Conservation (phyloP, 1,140 invertebrate species). For the Danaus melanippus region DNA sequence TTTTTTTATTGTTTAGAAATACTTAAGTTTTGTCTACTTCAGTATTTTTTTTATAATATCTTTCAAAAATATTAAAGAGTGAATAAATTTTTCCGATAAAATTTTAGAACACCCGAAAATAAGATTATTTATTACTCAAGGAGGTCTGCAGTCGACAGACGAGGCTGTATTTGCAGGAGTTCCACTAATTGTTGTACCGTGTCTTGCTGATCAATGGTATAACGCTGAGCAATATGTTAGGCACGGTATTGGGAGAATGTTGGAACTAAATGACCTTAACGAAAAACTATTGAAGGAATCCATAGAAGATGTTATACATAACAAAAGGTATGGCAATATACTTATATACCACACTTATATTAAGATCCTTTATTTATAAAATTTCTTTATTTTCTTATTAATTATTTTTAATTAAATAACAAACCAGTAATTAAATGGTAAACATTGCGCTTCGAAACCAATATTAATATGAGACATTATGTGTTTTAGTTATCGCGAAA, state of each 20-base stretch:
- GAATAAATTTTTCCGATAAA: slow-evolving; percentile 7
- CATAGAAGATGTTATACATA: slow-evolving; percentile 5
- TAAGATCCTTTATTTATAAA: too few species aligned
- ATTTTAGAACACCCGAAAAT: slow-evolving; percentile 20
- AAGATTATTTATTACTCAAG: slow-evolving; percentile 22
- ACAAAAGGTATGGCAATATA: slow-evolving; percentile 4
- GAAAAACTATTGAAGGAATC: slow-evolving; percentile 59
- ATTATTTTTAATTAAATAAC: background rate
- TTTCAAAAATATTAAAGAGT: background rate
- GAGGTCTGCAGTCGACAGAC: slow-evolving; percentile 17
- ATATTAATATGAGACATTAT: background rate
- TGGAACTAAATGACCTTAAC: slow-evolving; percentile 33
- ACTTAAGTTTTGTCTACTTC: background rate
- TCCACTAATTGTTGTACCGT: slow-evolving; percentile 23
- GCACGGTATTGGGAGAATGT: slow-evolving; percentile 9
- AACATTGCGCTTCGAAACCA: too few species aligned
- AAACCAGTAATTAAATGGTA: slow-evolving; percentile 3
- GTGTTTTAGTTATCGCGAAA: slow-evolving; percentile 28
- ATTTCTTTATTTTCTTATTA: background rate
- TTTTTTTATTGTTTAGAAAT: too few species aligned
- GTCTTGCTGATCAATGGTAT: slow-evolving; percentile 29
- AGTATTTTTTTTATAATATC: background rate
- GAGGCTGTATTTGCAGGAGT: slow-evolving; percentile 16
- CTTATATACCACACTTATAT: background rate
- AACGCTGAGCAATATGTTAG: slow-evolving; percentile 12